These are phyloP conservation scores for Andricus curvator DNA, from an alignment of 2,888 invertebrate genomes.

Conservation along the genomic window DNA sequence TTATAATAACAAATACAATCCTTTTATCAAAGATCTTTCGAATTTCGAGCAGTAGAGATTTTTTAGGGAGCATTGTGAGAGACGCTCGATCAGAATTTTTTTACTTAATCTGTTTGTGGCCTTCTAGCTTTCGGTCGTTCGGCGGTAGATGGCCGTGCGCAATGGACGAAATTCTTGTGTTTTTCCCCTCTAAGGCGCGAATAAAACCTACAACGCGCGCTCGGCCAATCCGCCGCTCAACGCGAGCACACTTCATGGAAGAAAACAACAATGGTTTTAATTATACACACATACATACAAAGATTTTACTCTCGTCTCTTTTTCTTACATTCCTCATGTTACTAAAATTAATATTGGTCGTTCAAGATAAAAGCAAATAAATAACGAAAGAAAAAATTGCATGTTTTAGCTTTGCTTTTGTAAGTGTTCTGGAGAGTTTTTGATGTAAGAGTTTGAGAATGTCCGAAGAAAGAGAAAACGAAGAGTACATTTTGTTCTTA, in stretches of 20 bases:
- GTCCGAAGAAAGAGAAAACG: constrained; percentile 6
- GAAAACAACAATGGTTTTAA: constrained; percentile 53
- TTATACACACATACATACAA: constrained; percentile 18
- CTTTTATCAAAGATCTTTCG: neutral
- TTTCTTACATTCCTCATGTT: constrained; percentile 45
- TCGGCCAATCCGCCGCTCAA: constrained; percentile 46
- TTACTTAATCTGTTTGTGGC: neutral
- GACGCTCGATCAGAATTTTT: neutral
- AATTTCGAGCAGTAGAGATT: constrained; percentile 5
- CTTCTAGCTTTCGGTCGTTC: neutral
- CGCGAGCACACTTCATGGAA: constrained; percentile 50
- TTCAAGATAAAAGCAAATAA: constrained; percentile 57
- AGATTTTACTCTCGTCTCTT: constrained; percentile 34
- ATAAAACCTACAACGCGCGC: constrained; percentile 56
- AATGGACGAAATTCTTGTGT: constrained; percentile 62
- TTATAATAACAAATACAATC: neutral
- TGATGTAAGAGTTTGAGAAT: neutral
- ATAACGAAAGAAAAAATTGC: neutral
- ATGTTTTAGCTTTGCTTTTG: neutral
- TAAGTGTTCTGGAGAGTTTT: neutral
- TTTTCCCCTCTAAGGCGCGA: constrained; percentile 37
- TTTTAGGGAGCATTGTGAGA: constrained; percentile 9
- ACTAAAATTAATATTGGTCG: constrained; percentile 69
- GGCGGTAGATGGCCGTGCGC: constrained; percentile 46
- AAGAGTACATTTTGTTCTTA: constrained; percentile 45